A percentile compares a stretch with the other conserved stretches of the same genome.
Evolutionary conservation across 2,113 vertebrate species (phyloP).

Genomic region (Cygnus atratus): DNA sequence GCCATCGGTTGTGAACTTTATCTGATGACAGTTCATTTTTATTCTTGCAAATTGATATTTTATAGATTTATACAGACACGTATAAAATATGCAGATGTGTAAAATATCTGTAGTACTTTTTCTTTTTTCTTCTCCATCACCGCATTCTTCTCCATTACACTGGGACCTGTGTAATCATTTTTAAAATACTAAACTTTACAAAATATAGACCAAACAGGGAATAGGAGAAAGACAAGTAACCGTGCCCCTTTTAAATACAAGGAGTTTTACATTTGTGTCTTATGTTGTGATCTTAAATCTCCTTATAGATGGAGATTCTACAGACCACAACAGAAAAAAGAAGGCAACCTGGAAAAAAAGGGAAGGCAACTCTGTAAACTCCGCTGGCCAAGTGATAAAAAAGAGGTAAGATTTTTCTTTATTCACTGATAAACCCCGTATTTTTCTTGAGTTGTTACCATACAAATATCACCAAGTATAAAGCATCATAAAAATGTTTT

Average conservation of each 20-base stretch:
- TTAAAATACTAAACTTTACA: background rate
- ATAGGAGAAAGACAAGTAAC: background rate
- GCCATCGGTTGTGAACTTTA: background rate
- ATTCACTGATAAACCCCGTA: background rate
- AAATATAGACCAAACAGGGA: background rate
- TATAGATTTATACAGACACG: background rate
- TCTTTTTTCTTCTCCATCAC: background rate
- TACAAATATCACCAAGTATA: background rate
- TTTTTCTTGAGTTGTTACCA: background rate
- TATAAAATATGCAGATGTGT: background rate
- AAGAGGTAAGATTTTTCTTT: slow-evolving; percentile 34
- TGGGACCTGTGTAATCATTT: background rate
- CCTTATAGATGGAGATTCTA: background rate
- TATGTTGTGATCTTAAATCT: background rate
- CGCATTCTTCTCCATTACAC: background rate
- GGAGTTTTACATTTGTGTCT: background rate
- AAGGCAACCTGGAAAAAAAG: background rate
- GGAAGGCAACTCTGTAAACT: background rate
- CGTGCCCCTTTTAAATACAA: background rate
- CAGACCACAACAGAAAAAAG: background rate
- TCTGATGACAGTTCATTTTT: background rate
- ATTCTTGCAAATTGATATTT: background rate
- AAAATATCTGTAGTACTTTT: background rate
- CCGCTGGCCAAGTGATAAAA: background rate
- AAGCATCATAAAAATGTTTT: background rate